Evolutionary conservation across 2,888 invertebrate genomes (phyloP), one percentile per base, ranked within the genome.

Genomic region (Nematopogon swammerdamellus): DNA sequence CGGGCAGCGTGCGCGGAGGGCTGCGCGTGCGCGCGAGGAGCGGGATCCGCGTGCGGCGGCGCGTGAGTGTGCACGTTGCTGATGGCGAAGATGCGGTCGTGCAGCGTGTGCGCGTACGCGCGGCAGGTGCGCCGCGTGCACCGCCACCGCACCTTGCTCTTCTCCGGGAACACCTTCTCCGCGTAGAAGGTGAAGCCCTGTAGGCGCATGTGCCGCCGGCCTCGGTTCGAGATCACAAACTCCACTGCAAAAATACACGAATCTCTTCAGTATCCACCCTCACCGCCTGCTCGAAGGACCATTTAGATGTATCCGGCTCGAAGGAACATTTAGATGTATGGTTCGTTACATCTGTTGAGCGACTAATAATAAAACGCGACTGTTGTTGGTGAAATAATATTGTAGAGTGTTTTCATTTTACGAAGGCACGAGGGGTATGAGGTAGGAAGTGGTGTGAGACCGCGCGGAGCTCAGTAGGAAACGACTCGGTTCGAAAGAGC

Each of bases 231-330:
- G 65, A 80, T 80, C 70, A 80, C 75, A 74, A 79, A 80, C 64
- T 80, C 76, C 58, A 79, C 80, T 80, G 79, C 54, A 79, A 80
- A n/a, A n/a, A n/a, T n/a, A n/a, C n/a, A n/a, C n/a, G n/a, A n/a
- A n/a, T n/a, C n/a, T n/a, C n/a, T n/a, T n/a, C n/a, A n/a, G n/a
- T n/a, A n/a, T n/a, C 58, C 55, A 19, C 54, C 50, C 19, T 4
- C 55, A 55, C 62, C 58, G 55, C 53, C 49, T 55, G n/a, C n/a
- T 56, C 56, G 46, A 5, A 4, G 25, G 25, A 25, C 25, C 25
- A 6, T 25, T 25, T n/a, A n/a, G n/a, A n/a, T n/a, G n/a, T n/a
- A n/a, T n/a, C n/a, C n/a, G n/a, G n/a, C n/a, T n/a, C n/a, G n/a
- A n/a, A n/a, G n/a, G n/a, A n/a, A n/a, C n/a, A n/a, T n/a, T n/a